phyloP scores from a whole-genome alignment of 2,113 vertebrate species.

The Tragelaphus imberbis region DNA sequence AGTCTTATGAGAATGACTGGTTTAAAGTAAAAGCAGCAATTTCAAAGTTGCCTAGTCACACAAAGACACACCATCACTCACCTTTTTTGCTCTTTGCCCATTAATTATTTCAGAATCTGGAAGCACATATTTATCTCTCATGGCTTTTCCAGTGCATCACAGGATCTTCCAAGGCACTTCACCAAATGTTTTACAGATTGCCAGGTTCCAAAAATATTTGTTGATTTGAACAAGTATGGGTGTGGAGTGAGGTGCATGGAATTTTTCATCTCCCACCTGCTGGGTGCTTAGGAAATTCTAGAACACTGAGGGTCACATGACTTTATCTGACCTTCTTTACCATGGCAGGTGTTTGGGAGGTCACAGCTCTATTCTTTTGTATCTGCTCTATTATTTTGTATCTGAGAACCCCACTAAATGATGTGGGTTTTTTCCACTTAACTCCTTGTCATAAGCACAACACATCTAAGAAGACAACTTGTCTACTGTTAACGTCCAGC shows the following conservation, averaged over 20 bases:
- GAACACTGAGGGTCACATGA: not conserved
- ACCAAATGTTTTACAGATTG: not conserved
- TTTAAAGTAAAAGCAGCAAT: constrained; percentile 9
- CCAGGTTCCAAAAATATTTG: not conserved
- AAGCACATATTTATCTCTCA: not conserved
- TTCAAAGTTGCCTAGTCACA: not conserved
- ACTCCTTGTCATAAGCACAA: not conserved
- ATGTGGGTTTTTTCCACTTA: not conserved
- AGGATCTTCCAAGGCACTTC: not conserved
- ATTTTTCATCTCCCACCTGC: not conserved
- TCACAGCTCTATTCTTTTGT: not conserved
- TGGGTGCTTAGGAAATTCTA: not conserved
- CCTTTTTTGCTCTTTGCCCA: not conserved
- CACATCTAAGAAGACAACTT: not conserved
- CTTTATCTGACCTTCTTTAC: not conserved
- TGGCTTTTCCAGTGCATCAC: not conserved
- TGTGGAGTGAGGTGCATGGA: not conserved
- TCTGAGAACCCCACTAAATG: not conserved
- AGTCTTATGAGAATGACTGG: not conserved
- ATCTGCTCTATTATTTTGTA: not conserved
- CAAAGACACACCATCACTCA: not conserved
- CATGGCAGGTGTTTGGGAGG: not conserved
- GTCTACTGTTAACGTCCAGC: not conserved
- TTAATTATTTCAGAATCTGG: not conserved
- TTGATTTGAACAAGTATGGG: not conserved